A percentile compares a stretch with the other conserved stretches of the same genome.
phyloP scores from a whole-genome alignment of 2,888 invertebrate genomes.

The Apotomis turbidana region DNA sequence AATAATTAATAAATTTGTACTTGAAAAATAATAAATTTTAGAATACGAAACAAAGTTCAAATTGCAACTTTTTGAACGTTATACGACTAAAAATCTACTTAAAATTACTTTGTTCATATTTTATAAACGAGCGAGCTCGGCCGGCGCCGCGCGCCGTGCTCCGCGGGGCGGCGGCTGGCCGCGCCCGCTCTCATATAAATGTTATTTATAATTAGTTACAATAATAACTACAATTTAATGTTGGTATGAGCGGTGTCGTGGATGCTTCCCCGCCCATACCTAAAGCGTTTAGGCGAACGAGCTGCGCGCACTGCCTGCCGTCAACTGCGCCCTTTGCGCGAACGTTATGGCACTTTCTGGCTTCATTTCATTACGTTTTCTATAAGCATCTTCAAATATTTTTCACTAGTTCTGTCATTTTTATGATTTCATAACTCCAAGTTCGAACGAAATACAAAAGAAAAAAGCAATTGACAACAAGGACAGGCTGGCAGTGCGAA shows the following conservation, averaged over 20 bases:
- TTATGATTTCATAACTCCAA: background rate
- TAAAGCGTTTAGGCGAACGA: conserved; percentile 82
- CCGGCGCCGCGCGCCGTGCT: conserved; percentile 50
- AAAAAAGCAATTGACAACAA: conserved; percentile 4
- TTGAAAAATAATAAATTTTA: conserved; percentile 70
- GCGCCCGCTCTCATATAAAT: conserved; percentile 63
- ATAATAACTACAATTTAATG: conserved; percentile 82
- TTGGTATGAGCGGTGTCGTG: conserved; percentile 83
- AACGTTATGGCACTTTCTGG: conserved; percentile 26
- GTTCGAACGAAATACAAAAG: no score
- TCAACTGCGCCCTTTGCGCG: conserved; percentile 45
- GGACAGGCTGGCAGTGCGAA: conserved; percentile 73
- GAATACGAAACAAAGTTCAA: conserved; percentile 68
- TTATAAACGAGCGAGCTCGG: conserved; percentile 59
- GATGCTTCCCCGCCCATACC: conserved; percentile 83
- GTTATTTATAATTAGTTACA: conserved; percentile 76
- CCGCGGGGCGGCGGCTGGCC: conserved; percentile 37
- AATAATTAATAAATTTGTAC: conserved; percentile 79
- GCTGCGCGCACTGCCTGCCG: conserved; percentile 68
- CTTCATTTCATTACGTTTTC: background rate
- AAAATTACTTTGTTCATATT: conserved; percentile 76
- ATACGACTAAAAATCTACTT: conserved; percentile 75
- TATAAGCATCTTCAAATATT: background rate
- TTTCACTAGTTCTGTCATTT: background rate
- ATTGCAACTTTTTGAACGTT: conserved; percentile 66